phyloP scores from a whole-genome alignment of 2,113 vertebrate genomes.

The Periophthalmodon schlosseri region DNA sequence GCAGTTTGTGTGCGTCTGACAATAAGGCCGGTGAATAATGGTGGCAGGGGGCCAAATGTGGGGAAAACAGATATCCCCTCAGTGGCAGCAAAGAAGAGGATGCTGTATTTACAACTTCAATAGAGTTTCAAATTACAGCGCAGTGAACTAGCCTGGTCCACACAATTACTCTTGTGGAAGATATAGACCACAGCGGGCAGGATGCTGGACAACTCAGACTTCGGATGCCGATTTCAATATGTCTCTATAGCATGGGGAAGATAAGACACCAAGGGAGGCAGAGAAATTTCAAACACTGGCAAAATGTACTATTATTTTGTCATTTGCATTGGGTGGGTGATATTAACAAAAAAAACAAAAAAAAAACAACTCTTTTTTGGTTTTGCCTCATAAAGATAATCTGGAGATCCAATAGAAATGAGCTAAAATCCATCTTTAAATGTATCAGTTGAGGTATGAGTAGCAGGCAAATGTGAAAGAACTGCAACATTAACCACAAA shows the following conservation, averaged over 20 bases:
- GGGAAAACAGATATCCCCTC: slow-evolving; percentile 32
- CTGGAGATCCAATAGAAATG: neutral
- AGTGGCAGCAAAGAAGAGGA: slow-evolving; percentile 54
- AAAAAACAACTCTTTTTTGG: no score
- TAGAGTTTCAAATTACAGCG: slow-evolving; percentile 72
- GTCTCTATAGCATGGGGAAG: slow-evolving; percentile 1
- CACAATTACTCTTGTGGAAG: slow-evolving; percentile 61
- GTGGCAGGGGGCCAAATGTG: slow-evolving; percentile 35
- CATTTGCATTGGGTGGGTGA: neutral
- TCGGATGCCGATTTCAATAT: slow-evolving; percentile 39
- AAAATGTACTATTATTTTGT: neutral
- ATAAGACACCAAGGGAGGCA: neutral
- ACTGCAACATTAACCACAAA: no score
- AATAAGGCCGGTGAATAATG: slow-evolving; percentile 50
- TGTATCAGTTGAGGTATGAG: no score
- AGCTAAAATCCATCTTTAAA: neutral
- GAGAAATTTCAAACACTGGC: neutral
- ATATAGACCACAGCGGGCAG: slow-evolving; percentile 46
- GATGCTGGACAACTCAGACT: slow-evolving; percentile 29
- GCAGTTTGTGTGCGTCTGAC: slow-evolving; percentile 46
- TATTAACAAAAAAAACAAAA: neutral
- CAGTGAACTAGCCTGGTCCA: slow-evolving; percentile 56
- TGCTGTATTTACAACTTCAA: slow-evolving; percentile 71
- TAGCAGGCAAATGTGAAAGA: neutral
- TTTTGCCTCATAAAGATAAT: neutral